Base-by-base conservation (phyloP, 2,888 invertebrate species). In the Fragum fragum region DNA sequence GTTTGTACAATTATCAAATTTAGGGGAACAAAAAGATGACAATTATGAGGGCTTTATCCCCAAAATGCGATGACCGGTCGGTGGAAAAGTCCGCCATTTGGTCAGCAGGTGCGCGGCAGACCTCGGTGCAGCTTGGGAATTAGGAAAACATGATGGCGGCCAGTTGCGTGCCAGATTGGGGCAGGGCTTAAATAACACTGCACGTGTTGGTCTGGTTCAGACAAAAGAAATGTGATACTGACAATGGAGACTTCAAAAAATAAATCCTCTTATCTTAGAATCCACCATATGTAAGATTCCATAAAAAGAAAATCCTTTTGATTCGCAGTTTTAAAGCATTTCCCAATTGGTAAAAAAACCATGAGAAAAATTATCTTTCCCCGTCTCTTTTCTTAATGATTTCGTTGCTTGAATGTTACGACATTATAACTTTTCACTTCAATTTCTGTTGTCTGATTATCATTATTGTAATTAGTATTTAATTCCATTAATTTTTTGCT, bases 91-190 rank as follows among this genome's bases (percentile, higher is more conserved):
- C 47, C 52, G 72, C 76, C 79, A 83, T 70, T 74, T 79, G 79
- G 83, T 68, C 57, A 73, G 71, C 83, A 83, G 83, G 83, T 84
- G 84, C 84, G 76, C 76, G 78, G 73, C 71, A 57, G 63, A 42
- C 70, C 76, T 76, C 76, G 75, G 47, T 76, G 81, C 81, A 84
- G 78, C 81, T 68, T 73, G 84, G 81, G 84, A 84, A 81, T 84
- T 74, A 55, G 52, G 32, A 52, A 39, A 63, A 53, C 78, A 84
- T 81, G 81, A 81, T 81, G 81, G 81, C 81, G 84, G 84, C 80
- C 84, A 84, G 72, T 81, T 84, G 84, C 78, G 47, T 76, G 76
- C 76, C 84, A 81, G 84, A 84, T 81, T 81, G 81, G 52, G 42
- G 21, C 57, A 59, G 29, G 73, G 63, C 73, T 76, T 79, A 70